Evolutionary conservation across 2,888 invertebrate species (phyloP).

Genomic region (Stenurella melanura): DNA sequence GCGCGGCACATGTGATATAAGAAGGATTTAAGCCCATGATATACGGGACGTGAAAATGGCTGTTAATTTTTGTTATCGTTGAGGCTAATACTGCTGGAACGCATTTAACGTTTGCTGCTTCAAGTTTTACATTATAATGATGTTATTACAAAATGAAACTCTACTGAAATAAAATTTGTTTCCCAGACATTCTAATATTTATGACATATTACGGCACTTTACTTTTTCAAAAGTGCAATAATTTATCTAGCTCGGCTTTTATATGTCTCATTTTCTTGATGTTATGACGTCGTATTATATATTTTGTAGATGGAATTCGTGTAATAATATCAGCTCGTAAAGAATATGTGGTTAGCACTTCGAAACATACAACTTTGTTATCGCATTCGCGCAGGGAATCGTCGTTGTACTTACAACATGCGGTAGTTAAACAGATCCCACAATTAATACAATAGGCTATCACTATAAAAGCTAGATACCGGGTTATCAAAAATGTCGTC

Average conservation of each 20-base stretch:
- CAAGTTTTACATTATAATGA: conserved; percentile 44
- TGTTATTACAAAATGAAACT: conserved; percentile 47
- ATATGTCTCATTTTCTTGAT: conserved; percentile 69
- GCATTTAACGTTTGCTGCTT: conserved; percentile 45
- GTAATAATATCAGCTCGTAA: conserved; percentile 33
- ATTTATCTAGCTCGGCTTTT: conserved; percentile 70
- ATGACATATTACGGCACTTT: conserved; percentile 64
- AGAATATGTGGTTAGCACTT: conserved; percentile 24
- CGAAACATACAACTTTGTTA: conserved; percentile 10
- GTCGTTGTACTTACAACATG: background rate
- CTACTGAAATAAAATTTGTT: conserved; percentile 51
- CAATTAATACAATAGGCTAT: background rate
- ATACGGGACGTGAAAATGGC: conserved; percentile 58
- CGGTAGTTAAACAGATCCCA: background rate
- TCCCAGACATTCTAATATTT: conserved; percentile 53
- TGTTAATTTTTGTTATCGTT: conserved; percentile 64
- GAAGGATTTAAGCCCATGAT: conserved; percentile 61
- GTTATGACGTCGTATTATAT: conserved; percentile 49
- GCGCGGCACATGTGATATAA: conserved; percentile 56
- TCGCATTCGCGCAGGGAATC: conserved; percentile 2
- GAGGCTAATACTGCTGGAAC: conserved; percentile 48
- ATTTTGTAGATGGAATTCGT: conserved; percentile 25
- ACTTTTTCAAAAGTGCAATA: conserved; percentile 67
- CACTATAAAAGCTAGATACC: background rate
- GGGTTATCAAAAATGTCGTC: too few relatives aligned